Evolutionary conservation across 2,113 vertebrate genomes (phyloP).

Genomic region (Xiphorhynchus elegans): DNA sequence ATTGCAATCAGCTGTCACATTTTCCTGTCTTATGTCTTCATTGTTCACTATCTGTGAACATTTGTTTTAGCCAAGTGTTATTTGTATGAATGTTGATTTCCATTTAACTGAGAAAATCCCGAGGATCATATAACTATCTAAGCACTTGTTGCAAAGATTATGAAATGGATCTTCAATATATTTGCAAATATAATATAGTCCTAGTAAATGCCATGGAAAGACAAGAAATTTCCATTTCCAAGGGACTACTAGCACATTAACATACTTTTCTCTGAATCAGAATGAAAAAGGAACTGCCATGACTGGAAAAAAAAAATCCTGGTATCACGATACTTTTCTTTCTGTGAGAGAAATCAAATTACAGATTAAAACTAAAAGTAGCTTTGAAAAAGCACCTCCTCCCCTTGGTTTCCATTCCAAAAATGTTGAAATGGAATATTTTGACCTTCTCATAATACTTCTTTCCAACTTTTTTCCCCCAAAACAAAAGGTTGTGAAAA

Average conservation of each 20-base stretch:
- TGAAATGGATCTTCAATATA: neutral
- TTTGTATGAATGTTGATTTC: conserved; percentile 17
- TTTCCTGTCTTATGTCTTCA: conserved; percentile 13
- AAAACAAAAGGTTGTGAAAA: conserved; percentile 68
- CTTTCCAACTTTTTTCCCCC: conserved; percentile 26
- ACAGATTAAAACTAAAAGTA: conserved; percentile 40
- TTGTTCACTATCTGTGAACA: conserved; percentile 37
- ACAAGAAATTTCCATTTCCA: neutral
- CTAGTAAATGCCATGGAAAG: neutral
- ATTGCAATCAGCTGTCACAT: conserved; percentile 33
- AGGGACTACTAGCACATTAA: neutral
- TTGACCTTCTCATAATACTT: conserved; percentile 65
- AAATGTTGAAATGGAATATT: conserved; percentile 65
- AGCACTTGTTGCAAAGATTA: conserved; percentile 24
- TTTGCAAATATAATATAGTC: neutral
- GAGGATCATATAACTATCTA: neutral
- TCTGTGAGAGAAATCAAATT: conserved; percentile 12
- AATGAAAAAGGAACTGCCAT: neutral
- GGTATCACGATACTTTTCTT: neutral
- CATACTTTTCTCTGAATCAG: neutral
- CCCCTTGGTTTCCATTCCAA: neutral
- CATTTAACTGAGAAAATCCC: conserved; percentile 1
- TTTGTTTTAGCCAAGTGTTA: conserved; percentile 19
- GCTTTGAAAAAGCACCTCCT: conserved; percentile 27
- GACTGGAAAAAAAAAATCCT: neutral